These are phyloP conservation scores for Chascanopsetta lugubris DNA, from an alignment of 2,113 vertebrate species.

Conservation along the genomic window DNA sequence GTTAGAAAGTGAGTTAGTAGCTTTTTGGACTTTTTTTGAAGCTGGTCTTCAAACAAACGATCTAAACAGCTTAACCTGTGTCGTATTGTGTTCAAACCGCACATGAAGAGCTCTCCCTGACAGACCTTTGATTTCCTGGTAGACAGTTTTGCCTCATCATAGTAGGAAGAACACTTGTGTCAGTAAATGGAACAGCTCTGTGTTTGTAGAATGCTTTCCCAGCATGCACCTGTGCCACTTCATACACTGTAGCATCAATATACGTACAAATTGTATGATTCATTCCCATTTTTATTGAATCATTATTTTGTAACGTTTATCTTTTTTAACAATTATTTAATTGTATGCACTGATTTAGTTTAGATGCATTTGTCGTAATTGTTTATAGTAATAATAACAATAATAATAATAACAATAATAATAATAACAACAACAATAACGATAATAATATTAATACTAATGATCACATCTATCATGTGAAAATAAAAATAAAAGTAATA, in stretches of 20 bases:
- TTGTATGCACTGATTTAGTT: neutral
- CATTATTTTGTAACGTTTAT: neutral
- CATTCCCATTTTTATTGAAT: too few species aligned
- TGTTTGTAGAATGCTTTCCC: neutral
- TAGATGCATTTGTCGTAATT: neutral
- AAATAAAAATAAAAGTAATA: too few species aligned
- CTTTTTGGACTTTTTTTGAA: too few species aligned
- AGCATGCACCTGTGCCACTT: conserved; percentile 6
- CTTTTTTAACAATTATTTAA: neutral
- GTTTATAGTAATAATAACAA: neutral
- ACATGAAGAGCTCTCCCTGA: neutral
- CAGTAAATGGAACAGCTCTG: neutral
- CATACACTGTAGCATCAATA: neutral
- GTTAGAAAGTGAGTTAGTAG: too few species aligned
- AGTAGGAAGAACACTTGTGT: too few species aligned
- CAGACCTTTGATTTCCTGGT: too few species aligned
- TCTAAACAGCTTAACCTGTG: neutral
- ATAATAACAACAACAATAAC: conserved; percentile 6
- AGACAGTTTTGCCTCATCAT: too few species aligned
- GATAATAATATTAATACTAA: conserved; percentile 10
- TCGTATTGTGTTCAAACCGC: too few species aligned
- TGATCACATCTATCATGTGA: too few species aligned
- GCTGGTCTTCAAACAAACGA: too few species aligned
- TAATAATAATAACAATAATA: neutral
- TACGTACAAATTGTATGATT: too few species aligned